Evolutionary conservation across 2,888 invertebrate genomes (phyloP), one percentile per base, ranked within the genome.

Genomic region (Epistrophe eligans): DNA sequence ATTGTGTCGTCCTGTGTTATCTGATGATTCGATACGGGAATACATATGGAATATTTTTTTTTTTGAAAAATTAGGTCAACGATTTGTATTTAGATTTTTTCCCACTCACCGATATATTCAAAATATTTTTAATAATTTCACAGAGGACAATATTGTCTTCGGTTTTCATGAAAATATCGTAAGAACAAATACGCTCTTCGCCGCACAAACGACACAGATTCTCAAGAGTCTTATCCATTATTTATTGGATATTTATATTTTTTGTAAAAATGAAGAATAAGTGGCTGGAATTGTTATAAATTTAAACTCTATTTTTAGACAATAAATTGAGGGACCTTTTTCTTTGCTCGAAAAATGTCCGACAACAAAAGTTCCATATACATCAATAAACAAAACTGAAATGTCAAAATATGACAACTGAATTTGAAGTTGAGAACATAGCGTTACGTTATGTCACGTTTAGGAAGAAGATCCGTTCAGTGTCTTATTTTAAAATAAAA

Each of bases 151-250:
- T n/a, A 11, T 77, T 73, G 38, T 87, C 87, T 24, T 87, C 79
- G 10, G 71, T 17, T 66, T 87, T 87, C 10, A 87, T 71, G 15
- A 87, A 87, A 17, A 87, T 76, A 55, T 71, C 76, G 24, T 76
- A 79, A 8, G 87, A 79, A 13, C 76, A 72, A 24, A 62, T 48
- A 6, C 87, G 71, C 13, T 87, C 79, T 8, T 87, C 76, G 1
- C 87, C 87, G 28, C 87, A 87, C 40, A 87, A 48, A 13, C 87
- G 83, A 32, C 87, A 87, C 6, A 87, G 79, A 10, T 83, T 24
- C 55, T 87, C 52, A 0, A 83, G 72, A 1, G 60, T 60, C 10
- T 55, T 83, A 45, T 87, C 83, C 87, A 87, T 87, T 15, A 17
- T 11, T 15, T 28, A n/a, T 17, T 28, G 35, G 11, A 8, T 32